A percentile compares a stretch with the other conserved stretches of the same genome.
Conservation (phyloP, 1,140 invertebrate species). For the Telenomus remus region DNA sequence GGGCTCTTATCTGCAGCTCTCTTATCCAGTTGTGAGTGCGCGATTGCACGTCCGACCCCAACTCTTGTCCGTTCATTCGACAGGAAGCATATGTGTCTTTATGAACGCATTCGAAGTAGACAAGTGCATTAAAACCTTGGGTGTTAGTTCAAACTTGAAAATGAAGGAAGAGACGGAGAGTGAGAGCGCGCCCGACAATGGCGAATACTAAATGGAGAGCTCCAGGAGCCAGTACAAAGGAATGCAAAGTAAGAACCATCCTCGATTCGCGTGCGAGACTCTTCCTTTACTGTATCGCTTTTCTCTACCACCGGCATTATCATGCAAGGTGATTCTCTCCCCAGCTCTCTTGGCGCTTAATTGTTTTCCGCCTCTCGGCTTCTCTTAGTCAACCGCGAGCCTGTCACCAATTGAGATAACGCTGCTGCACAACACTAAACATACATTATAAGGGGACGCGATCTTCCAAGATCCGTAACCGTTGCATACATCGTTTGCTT, state of each 20-base stretch:
- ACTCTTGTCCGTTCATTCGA: constrained; percentile 63
- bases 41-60: constrained; percentile 32
- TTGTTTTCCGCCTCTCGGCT: constrained; percentile 65
- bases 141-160: constrained; percentile 72
- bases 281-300: constrained; percentile 64
- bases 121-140: constrained; percentile 76
- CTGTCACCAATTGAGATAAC: constrained; percentile 51
- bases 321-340: constrained; percentile 69
- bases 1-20: constrained; percentile 37
- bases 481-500: not conserved
- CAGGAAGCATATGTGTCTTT: constrained; percentile 72
- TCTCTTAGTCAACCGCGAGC: constrained; percentile 46
- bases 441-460: constrained; percentile 22
- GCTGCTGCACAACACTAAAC: constrained; percentile 30
- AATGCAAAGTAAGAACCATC: constrained; percentile 75
- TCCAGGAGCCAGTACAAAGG: constrained; percentile 71
- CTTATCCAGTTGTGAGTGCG: constrained; percentile 57
- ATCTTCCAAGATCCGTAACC: not conserved
- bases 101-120: constrained; percentile 74
- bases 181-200: constrained; percentile 41
- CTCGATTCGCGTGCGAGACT: constrained; percentile 57
- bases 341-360: constrained; percentile 63
- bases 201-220: constrained; percentile 61
- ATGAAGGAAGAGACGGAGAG: constrained; percentile 58
- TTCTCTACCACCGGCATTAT: constrained; percentile 69